phyloP scores from a whole-genome alignment of 2,888 invertebrate species.

The Cephus spinipes region DNA sequence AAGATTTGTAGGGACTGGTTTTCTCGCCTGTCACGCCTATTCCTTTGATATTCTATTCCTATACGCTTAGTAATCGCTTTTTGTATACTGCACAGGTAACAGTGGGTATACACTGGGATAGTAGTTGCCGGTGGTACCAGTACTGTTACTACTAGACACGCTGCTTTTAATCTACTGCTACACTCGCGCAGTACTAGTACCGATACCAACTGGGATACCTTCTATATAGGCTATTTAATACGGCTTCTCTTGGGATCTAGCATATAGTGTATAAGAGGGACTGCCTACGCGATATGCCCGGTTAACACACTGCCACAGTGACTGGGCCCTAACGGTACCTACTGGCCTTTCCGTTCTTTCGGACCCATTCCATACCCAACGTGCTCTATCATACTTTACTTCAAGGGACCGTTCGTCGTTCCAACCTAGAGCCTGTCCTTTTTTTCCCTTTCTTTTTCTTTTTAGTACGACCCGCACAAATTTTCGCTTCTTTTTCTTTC shows the following conservation, averaged over 20 bases:
- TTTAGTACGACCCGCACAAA: neutral
- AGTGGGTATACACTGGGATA: neutral
- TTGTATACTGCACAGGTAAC: neutral
- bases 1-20: slow-evolving; percentile 60
- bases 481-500: neutral
- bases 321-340: slow-evolving; percentile 47
- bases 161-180: neutral
- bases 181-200: neutral
- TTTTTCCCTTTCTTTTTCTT: neutral
- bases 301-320: slow-evolving; percentile 59
- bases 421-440: neutral
- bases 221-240: neutral
- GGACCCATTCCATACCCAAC: neutral
- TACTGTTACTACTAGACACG: neutral
- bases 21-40: slow-evolving; percentile 25
- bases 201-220: neutral
- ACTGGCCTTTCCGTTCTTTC: neutral
- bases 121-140: neutral
- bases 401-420: neutral
- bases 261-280: neutral
- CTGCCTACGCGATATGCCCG: slow-evolving; percentile 31
- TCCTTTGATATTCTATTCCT: neutral
- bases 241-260: neutral
- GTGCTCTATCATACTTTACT: neutral
- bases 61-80: neutral